Percentiles rank a stretch among this genome's conserved stretches.
Evolutionary conservation across 2,113 vertebrate species (phyloP).

Genomic region (Trachemys scripta): DNA sequence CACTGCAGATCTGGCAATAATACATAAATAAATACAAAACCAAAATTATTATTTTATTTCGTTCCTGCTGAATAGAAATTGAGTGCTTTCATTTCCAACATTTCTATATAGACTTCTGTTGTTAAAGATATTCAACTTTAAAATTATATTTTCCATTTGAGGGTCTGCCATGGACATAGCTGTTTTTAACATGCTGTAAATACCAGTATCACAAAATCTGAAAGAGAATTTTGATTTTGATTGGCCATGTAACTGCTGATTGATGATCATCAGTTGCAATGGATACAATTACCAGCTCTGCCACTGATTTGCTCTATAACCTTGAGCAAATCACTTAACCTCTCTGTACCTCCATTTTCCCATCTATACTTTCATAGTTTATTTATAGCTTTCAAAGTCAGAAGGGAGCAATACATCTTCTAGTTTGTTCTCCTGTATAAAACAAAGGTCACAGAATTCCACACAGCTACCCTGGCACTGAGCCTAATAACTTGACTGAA

Average conservation of each 20-base stretch:
- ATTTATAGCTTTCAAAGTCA: neutral
- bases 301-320: neutral
- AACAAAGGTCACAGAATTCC: neutral
- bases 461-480: neutral
- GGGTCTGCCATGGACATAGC: neutral
- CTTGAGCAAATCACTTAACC: neutral
- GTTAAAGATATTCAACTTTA: neutral
- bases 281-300: neutral
- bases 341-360: neutral
- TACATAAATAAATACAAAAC: neutral
- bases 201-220: neutral
- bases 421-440: neutral
- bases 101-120: neutral
- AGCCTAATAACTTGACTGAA: neutral
- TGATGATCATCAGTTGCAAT: neutral
- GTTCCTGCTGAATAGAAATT: neutral
- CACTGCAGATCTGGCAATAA: conserved; percentile 90
- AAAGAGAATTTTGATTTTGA: neutral
- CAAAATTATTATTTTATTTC: neutral
- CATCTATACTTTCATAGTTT: neutral
- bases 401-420: neutral
- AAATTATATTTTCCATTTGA: neutral
- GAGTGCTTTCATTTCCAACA: neutral
- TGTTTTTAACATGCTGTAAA: neutral
- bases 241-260: neutral